Percentiles rank a stretch among this genome's conserved stretches.
Evolutionary conservation across 2,797 vertebrate species (phyloP).

Genomic region (Buphagus erythrorhynchus): DNA sequence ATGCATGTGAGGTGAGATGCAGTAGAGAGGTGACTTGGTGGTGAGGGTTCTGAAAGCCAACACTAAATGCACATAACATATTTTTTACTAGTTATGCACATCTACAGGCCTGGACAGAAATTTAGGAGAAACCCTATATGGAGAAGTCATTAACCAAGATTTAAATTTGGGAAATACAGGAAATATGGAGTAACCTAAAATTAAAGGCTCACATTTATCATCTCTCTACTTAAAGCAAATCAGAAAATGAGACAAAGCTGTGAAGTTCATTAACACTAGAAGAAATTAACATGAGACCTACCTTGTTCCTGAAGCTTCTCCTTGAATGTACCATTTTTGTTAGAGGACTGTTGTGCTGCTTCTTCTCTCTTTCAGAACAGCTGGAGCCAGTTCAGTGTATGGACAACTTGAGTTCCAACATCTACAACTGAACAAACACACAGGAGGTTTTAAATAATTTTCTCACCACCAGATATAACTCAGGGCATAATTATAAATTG

Average conservation of each 20-base stretch:
- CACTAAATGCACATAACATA: constrained; percentile 35
- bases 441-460: not conserved
- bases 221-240: not conserved
- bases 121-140: not conserved
- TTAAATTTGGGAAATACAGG: constrained; percentile 15
- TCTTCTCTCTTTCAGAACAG: not conserved
- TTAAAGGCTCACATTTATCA: not conserved
- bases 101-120: not conserved
- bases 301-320: not conserved
- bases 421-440: not conserved
- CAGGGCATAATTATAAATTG: not conserved
- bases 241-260: not conserved
- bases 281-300: not conserved
- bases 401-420: not conserved
- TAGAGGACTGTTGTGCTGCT: not conserved
- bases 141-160: constrained; percentile 44
- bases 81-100: constrained; percentile 5
- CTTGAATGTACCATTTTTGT: not conserved
- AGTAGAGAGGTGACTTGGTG: not conserved
- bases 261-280: not conserved
- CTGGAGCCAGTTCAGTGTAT: not conserved
- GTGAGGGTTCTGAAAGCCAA: constrained; percentile 4
- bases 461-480: not conserved
- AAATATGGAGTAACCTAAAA: not conserved
- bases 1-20: not conserved